Evolutionary conservation across 1,140 invertebrate species (phyloP).

Genomic region (Trissolcus basalis): DNA sequence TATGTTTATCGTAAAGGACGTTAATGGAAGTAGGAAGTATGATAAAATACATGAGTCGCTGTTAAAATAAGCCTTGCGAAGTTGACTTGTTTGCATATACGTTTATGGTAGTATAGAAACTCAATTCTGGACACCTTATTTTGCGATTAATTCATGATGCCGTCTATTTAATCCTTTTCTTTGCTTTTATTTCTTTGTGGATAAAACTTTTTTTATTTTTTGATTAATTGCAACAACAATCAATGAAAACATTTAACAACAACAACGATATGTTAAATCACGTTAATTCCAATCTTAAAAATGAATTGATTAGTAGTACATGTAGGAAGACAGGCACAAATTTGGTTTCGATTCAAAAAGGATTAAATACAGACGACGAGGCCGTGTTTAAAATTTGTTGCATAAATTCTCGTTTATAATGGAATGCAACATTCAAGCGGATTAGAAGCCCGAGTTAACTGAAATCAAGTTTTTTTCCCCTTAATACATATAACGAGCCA

Average conservation of each 20-base stretch:
- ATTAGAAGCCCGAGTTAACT: constrained; percentile 45
- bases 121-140: constrained; percentile 31
- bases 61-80: constrained; percentile 47
- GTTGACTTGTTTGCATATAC: constrained; percentile 24
- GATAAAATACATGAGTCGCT: constrained; percentile 42
- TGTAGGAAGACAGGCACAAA: constrained; percentile 15
- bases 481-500: constrained; percentile 31
- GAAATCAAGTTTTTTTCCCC: constrained; percentile 8
- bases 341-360: constrained; percentile 25
- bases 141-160: constrained; percentile 36
- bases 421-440: constrained; percentile 60
- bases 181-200: neutral
- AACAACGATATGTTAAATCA: too few relatives aligned
- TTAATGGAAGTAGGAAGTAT: constrained; percentile 50
- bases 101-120: constrained; percentile 31
- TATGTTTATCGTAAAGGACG: constrained; percentile 39
- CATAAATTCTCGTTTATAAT: constrained; percentile 56
- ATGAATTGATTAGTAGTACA: too few relatives aligned
- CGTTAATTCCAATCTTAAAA: neutral
- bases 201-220: too few relatives aligned
- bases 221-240: too few relatives aligned
- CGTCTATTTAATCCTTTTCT: constrained; percentile 57
- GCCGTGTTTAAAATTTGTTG: constrained; percentile 53
- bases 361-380: constrained; percentile 56
- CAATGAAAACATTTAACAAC: too few relatives aligned